A percentile compares a stretch with the other conserved stretches of the same genome.
phyloP scores from a whole-genome alignment of 2,797 vertebrate genomes.

The Acanthornis magna region DNA sequence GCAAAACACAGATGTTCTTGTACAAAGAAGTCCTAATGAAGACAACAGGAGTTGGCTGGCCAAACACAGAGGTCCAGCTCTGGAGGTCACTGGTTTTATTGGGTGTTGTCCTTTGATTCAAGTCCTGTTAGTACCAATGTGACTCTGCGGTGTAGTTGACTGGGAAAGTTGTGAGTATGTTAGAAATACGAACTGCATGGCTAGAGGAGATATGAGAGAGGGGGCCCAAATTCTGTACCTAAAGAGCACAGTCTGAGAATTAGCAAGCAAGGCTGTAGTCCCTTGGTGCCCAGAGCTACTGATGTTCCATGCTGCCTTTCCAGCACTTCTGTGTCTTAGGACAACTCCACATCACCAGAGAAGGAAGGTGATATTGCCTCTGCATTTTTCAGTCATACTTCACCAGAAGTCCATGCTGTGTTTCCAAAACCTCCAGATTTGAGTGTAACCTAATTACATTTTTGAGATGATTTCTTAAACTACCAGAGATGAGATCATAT shows the following conservation, averaged over 20 bases:
- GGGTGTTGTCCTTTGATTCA: neutral
- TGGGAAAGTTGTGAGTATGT: neutral
- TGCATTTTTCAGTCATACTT: neutral
- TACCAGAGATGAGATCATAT: conserved; percentile 58
- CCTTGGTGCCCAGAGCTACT: neutral
- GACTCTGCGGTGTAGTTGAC: neutral
- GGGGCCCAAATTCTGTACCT: neutral
- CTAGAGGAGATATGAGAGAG: neutral
- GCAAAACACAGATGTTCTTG: neutral
- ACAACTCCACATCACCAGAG: neutral
- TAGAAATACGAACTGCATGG: neutral
- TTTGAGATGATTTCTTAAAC: conserved; percentile 28
- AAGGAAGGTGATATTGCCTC: neutral
- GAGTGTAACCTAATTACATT: conserved; percentile 40
- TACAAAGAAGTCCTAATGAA: neutral
- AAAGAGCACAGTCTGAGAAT: neutral
- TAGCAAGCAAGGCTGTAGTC: neutral
- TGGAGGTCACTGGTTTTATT: neutral
- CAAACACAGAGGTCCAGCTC: neutral
- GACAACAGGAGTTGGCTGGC: neutral
- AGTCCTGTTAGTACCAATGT: neutral
- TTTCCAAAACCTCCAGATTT: neutral
- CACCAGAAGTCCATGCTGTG: neutral
- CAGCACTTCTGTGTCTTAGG: neutral
- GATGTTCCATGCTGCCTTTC: neutral